phyloP scores from a whole-genome alignment of 2,888 invertebrate species.

The Hemicrepidius hirtus region DNA sequence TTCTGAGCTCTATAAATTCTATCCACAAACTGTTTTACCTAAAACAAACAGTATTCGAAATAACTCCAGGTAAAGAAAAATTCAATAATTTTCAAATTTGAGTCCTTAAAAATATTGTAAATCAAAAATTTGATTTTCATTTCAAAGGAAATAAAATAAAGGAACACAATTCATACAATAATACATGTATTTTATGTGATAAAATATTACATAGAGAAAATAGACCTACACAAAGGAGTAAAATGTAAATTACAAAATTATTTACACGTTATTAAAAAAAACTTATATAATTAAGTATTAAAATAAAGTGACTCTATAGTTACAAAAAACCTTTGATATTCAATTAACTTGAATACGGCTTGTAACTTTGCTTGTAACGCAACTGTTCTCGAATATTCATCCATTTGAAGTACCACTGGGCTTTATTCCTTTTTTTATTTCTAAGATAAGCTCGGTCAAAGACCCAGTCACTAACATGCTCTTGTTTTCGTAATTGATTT shows the following conservation, averaged over 20 bases:
- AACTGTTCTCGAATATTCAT: slow-evolving; percentile 63
- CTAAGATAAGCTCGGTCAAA: slow-evolving; percentile 62
- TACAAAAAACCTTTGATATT: slow-evolving; percentile 28
- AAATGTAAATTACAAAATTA: slow-evolving; percentile 8
- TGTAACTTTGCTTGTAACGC: slow-evolving; percentile 50
- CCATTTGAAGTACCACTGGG: slow-evolving; percentile 67
- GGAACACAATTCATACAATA: not conserved
- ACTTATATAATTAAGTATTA: slow-evolving; percentile 19
- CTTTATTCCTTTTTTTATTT: slow-evolving; percentile 62
- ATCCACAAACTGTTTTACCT: too few species aligned
- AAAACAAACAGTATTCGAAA: too few species aligned
- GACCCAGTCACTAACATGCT: slow-evolving; percentile 61
- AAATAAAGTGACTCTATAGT: slow-evolving; percentile 6
- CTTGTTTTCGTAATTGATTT: slow-evolving; percentile 59
- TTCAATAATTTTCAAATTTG: too few species aligned
- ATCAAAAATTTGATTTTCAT: too few species aligned
- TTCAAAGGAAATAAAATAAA: too few species aligned
- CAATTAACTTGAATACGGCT: slow-evolving; percentile 42
- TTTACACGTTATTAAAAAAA: slow-evolving; percentile 4
- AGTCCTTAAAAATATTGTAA: too few species aligned
- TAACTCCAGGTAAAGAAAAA: too few species aligned
- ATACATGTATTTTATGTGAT: not conserved
- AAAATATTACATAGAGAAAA: slow-evolving; percentile 3
- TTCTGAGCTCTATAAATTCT: too few species aligned
- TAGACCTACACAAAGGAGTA: slow-evolving; percentile 6